Evolutionary conservation across 2,113 vertebrate species (phyloP), one percentile per base, ranked within the genome.

Genomic region (Natator depressus): DNA sequence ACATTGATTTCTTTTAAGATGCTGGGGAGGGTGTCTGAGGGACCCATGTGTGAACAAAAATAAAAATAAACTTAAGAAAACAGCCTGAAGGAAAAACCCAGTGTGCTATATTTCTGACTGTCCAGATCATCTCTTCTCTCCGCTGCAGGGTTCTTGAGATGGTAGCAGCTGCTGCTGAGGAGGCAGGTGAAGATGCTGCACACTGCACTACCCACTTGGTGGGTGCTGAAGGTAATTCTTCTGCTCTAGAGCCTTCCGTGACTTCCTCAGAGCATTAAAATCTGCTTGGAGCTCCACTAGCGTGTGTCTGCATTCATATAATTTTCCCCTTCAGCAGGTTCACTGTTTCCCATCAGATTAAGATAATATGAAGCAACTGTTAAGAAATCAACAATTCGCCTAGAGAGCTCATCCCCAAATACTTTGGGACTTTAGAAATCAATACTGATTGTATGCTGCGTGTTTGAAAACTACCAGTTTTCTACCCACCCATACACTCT

Each of bases 141-240:
- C 95, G 29, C 65, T 98, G 42, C 91, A 98, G 98, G 51, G 87
- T 93, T 95, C 90, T 91, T 89, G 97, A 76, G 35, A 49, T 85
- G 29, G 46, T 93, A 11, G 42, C 95, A 78, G 95, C 88, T 95
- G 53, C 85, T 62, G 20, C 80, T 5, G 88, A 54, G 27, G 95
- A 55, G 5, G n/a, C 90, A 85, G 95, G 80, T 4, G 97, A 87
- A 75, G 94, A 93, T 10, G 88, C 80, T 90, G 69, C 4, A 22
- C 97, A 93, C 22, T 88, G 91, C 75, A 22, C 76, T 12, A 27
- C 92, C 20, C 11, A 76, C 20, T 94, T 86, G 0, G 78, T 84
- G 0, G 65, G 50, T 13, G 78, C 69, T 38, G 98, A 98, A 98
- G 98, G 98, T 99, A 98, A 88, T 17, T 27, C n/a, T 20, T 85